Percentiles rank a stretch among this genome's conserved stretches.
Conservation (phyloP, 1,140 invertebrate species). For the Drosophila oshimai region DNA sequence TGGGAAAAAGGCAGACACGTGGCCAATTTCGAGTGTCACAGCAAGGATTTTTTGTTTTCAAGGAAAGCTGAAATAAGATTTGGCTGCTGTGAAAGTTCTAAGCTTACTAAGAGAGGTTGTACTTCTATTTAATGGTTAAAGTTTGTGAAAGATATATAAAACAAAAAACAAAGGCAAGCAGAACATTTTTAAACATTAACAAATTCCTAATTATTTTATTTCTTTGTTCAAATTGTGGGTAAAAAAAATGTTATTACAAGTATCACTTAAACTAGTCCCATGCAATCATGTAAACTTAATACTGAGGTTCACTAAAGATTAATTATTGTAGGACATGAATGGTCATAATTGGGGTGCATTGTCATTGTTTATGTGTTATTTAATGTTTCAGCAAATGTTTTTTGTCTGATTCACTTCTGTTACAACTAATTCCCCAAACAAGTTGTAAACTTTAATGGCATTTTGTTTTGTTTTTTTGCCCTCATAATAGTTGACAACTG, state of each 20-base stretch:
- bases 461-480: constrained; percentile 3
- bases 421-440: constrained; percentile 32
- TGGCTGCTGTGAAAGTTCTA: not conserved
- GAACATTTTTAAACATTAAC: not conserved
- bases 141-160: not conserved
- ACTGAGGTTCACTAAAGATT: constrained; percentile 2
- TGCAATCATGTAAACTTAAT: constrained; percentile 4
- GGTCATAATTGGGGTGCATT: constrained; percentile 18
- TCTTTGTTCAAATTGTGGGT: too few species aligned
- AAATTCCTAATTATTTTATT: not conserved
- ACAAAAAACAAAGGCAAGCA: too few species aligned
- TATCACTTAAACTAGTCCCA: not conserved
- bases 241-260: not conserved
- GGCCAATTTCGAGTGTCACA: constrained; percentile 29
- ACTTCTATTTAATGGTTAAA: not conserved
- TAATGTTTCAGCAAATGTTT: constrained; percentile 26
- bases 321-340: constrained; percentile 9
- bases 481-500: constrained; percentile 56
- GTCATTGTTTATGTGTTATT: constrained; percentile 12
- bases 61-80: not conserved
- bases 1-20: constrained; percentile 10
- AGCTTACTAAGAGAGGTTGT: not conserved
- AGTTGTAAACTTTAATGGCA: constrained; percentile 54
- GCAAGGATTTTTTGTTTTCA: constrained; percentile 2
- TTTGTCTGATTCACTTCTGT: constrained; percentile 16